phyloP scores from a whole-genome alignment of 2,797 vertebrate species.

The Xyrichtys novacula region DNA sequence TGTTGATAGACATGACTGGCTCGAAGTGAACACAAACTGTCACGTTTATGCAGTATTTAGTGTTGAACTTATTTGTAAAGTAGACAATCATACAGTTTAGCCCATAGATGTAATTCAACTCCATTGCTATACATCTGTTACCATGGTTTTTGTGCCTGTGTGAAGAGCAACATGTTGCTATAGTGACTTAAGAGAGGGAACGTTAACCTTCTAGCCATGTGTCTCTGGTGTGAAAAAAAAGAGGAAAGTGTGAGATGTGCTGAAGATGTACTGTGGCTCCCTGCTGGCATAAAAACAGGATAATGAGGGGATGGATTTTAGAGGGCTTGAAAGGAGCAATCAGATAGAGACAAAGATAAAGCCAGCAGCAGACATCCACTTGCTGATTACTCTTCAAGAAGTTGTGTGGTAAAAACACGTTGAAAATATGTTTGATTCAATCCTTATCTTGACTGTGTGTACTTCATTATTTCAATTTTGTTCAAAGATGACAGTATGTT shows the following conservation, averaged over 20 bases:
- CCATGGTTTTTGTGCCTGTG: slow-evolving; percentile 44
- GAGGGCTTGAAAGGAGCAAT: slow-evolving; percentile 11
- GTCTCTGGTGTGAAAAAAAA: slow-evolving; percentile 23
- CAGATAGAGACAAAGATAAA: background rate
- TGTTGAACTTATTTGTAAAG: slow-evolving; percentile 23
- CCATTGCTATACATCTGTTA: slow-evolving; percentile 16
- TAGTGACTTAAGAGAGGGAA: slow-evolving; percentile 36
- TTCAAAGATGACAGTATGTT: no score
- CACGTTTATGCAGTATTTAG: slow-evolving; percentile 15
- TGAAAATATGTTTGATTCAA: slow-evolving; percentile 8
- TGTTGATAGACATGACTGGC: slow-evolving; percentile 23
- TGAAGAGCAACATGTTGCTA: slow-evolving; percentile 34
- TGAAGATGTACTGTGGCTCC: slow-evolving; percentile 29
- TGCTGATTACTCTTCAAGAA: background rate
- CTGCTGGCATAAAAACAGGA: slow-evolving; percentile 24
- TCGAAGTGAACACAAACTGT: slow-evolving; percentile 22
- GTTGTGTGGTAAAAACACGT: slow-evolving; percentile 2
- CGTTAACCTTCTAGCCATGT: slow-evolving; percentile 28
- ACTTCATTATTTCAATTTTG: no score
- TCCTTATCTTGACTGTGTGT: background rate
- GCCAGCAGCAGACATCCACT: slow-evolving; percentile 1
- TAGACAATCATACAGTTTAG: slow-evolving; percentile 1
- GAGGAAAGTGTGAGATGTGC: slow-evolving; percentile 23
- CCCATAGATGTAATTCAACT: slow-evolving; percentile 8
- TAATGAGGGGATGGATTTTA: slow-evolving; percentile 18